Conservation (phyloP, 1,140 invertebrate species). For the Euschistus heros region DNA sequence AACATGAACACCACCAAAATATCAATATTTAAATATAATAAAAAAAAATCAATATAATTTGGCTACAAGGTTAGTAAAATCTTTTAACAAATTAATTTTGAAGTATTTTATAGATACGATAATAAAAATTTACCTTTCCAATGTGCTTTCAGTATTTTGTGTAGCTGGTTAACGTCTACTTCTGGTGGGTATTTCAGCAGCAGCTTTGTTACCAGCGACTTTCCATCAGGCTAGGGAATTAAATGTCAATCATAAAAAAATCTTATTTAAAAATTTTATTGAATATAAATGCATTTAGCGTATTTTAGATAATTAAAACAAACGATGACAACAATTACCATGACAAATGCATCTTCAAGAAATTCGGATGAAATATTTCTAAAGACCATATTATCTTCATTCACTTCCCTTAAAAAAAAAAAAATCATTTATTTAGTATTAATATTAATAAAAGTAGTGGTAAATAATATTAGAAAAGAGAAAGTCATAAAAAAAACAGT, state of each 20-base stretch:
- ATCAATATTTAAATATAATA: background rate
- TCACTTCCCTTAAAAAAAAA: slow-evolving; percentile 51
- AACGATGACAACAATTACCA: slow-evolving; percentile 33
- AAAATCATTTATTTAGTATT: too few relatives aligned
- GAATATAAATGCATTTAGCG: background rate
- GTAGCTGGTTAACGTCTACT: slow-evolving; percentile 48
- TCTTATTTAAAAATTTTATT: background rate
- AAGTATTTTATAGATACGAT: too few relatives aligned
- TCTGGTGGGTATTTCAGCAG: slow-evolving; percentile 49
- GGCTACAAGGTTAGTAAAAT: too few relatives aligned
- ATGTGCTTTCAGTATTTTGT: slow-evolving; percentile 48
- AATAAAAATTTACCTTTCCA: slow-evolving; percentile 41
- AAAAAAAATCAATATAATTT: background rate
- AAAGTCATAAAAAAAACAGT: too few relatives aligned
- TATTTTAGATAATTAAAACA: background rate
- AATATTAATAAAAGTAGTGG: too few relatives aligned
- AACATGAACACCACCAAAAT: slow-evolving; percentile 15
- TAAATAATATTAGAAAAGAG: too few relatives aligned
- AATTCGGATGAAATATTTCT: slow-evolving; percentile 50
- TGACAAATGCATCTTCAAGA: slow-evolving; percentile 41
- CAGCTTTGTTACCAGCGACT: slow-evolving; percentile 39
- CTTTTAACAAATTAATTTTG: too few relatives aligned
- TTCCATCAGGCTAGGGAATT: slow-evolving; percentile 39
- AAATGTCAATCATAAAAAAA: background rate
- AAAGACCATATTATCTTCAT: slow-evolving; percentile 62